Evolutionary conservation across 2,797 vertebrate genomes (phyloP), one percentile per base, ranked within the genome.

Genomic region (Schizothorax lantsangensis): DNA sequence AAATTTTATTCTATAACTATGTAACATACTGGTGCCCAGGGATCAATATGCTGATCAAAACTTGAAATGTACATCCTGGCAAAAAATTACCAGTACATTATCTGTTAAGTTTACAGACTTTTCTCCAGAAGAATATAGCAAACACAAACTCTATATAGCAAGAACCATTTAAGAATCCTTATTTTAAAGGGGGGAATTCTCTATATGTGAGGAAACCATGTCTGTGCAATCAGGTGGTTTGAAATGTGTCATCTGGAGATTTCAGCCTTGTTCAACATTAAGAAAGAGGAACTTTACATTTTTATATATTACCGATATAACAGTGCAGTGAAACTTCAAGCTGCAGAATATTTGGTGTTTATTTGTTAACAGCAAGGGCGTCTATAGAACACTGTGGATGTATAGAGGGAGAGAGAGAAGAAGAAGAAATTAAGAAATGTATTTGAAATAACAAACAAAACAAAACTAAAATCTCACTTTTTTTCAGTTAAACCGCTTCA

Each of bases 401-500:
- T 19, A 33, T 5, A 36, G 23, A 36, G 33, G 7, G 30, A 66
- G 62, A 57, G 52, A 57, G 54, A 23, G 54, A 57, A n/a, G 23
- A 54, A 14, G 11, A 38, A 78, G 11, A 8, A 9, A 10, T 36
- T 68, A 19, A 68, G 64, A 68, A 66, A 17, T 6, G 30, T 33
- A 17, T 33, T 17, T 66, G 2, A 64, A 64, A 36, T 0, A 36
- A 36, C 23, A 12, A 19, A 36, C 19, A 3, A 57, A 10, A 40
- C 36, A 5, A 30, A 19, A 36, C 19, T 0, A 59, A n/a, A n/a
- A 45, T 59, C 2, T 23, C 9, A 10, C 17, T 71, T 71, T 40
- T 40, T 30, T 69, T 78, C 43, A 69, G 83, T 84, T 84, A 43
- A 84, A 78, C 83, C 62, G n/a, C 83, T 78, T 66, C 5, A 77